These are phyloP conservation scores for Therioaphis trifolii DNA, from an alignment of 2,888 invertebrate genomes.

Conservation along the genomic window DNA sequence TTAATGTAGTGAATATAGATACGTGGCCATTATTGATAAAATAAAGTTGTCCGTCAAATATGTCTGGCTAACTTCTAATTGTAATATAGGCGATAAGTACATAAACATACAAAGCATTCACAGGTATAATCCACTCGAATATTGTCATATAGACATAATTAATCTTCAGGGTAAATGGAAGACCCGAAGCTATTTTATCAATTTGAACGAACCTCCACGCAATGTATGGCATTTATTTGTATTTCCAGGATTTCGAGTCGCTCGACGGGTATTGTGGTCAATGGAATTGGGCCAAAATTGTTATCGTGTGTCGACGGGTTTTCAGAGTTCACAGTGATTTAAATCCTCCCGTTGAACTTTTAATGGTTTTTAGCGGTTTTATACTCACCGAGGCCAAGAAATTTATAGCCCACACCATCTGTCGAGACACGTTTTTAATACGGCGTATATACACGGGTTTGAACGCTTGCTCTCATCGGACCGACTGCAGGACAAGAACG, in stretches of 20 bases:
- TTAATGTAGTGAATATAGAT: no score
- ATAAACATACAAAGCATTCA: no score
- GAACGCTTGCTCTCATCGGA: no score
- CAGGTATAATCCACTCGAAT: no score
- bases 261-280: constrained; percentile 47
- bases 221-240: constrained; percentile 19
- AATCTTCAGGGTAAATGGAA: no score
- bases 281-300: constrained; percentile 60
- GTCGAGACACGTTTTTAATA: constrained; percentile 51
- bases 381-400: constrained; percentile 40
- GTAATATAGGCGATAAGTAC: no score
- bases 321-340: constrained; percentile 54
- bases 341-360: constrained; percentile 60
- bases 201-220: constrained; percentile 5
- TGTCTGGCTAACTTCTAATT: no score
- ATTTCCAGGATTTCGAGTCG: constrained; percentile 14
- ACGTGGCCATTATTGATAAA: no score
- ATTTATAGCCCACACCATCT: constrained; percentile 52
- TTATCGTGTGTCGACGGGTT: constrained; percentile 61
- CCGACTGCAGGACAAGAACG: no score
- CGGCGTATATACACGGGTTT: constrained; percentile 2
- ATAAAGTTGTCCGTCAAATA: no score
- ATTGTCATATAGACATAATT: no score
- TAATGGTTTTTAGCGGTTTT: constrained; percentile 60
- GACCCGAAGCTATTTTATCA: no score